Evolutionary conservation across 2,113 vertebrate species (phyloP).

Genomic region (Oreochromis niloticus): DNA sequence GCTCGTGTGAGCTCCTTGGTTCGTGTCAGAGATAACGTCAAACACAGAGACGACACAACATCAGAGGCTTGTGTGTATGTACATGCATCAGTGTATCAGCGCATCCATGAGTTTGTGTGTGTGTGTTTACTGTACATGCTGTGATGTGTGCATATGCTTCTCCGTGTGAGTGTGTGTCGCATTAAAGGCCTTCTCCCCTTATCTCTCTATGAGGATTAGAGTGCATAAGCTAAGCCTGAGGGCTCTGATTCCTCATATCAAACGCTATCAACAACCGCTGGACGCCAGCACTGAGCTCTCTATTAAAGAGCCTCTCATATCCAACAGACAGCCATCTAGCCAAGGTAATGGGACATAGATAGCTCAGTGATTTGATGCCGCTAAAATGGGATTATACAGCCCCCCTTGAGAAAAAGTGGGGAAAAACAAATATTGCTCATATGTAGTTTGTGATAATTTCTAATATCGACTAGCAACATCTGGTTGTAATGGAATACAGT

Average conservation of each 20-base stretch:
- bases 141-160: background rate
- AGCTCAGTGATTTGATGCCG: background rate
- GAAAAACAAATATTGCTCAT: background rate
- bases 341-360: conserved; percentile 37
- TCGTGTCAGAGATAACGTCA: conserved; percentile 34
- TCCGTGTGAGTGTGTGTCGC: background rate
- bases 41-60: background rate
- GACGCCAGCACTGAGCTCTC: conserved; percentile 29
- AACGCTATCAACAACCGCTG: conserved; percentile 38
- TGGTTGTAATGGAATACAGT: background rate
- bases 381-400: conserved; percentile 20
- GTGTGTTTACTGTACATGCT: background rate
- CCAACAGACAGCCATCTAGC: conserved; percentile 31
- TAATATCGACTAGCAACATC: background rate
- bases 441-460: background rate
- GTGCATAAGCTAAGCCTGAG: conserved; percentile 43
- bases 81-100: background rate
- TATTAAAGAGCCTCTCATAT: conserved; percentile 36
- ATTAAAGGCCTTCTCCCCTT: conserved; percentile 26
- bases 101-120: background rate
- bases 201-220: conserved; percentile 55
- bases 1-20: background rate
- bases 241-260: conserved; percentile 36
- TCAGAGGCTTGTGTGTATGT: background rate
- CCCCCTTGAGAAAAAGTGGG: background rate